A percentile compares a stretch with the other conserved stretches of the same genome.
phyloP scores from a whole-genome alignment of 2,888 invertebrate species.

The Dysmachus trigonus region DNA sequence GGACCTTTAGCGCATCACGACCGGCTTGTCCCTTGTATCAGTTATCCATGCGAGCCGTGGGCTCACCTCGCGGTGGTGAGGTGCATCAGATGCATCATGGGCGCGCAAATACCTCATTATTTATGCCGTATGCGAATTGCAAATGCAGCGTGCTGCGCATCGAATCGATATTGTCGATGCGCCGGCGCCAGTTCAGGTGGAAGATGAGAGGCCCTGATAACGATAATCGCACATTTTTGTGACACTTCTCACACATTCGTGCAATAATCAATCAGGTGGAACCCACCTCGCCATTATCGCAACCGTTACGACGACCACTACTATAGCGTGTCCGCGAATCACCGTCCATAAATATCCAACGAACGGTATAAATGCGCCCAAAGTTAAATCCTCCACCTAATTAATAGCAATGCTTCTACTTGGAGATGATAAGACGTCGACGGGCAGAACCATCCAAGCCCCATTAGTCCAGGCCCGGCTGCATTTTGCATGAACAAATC shows the following conservation, averaged over 20 bases:
- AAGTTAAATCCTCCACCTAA: neutral
- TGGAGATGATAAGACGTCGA: slow-evolving; percentile 20
- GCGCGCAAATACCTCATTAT: neutral
- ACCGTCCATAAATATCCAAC: neutral
- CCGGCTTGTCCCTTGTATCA: neutral
- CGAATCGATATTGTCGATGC: neutral
- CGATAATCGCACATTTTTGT: neutral
- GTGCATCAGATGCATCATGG: neutral
- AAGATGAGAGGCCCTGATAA: neutral
- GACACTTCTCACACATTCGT: neutral
- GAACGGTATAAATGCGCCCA: neutral
- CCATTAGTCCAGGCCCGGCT: slow-evolving; percentile 45
- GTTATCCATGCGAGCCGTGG: neutral
- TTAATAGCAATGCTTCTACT: slow-evolving; percentile 26
- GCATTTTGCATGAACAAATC: slow-evolving; percentile 46
- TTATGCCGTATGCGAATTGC: neutral
- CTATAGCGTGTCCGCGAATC: neutral
- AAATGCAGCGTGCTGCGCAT: neutral
- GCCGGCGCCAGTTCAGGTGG: neutral
- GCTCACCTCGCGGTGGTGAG: neutral
- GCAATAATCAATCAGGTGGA: neutral
- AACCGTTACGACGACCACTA: neutral
- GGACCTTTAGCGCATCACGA: neutral
- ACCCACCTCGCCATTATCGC: neutral
- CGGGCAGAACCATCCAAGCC: slow-evolving; percentile 36